These are phyloP conservation scores for Engraulis encrasicolus DNA, from an alignment of 2,113 vertebrate genomes.

Conservation along the genomic window DNA sequence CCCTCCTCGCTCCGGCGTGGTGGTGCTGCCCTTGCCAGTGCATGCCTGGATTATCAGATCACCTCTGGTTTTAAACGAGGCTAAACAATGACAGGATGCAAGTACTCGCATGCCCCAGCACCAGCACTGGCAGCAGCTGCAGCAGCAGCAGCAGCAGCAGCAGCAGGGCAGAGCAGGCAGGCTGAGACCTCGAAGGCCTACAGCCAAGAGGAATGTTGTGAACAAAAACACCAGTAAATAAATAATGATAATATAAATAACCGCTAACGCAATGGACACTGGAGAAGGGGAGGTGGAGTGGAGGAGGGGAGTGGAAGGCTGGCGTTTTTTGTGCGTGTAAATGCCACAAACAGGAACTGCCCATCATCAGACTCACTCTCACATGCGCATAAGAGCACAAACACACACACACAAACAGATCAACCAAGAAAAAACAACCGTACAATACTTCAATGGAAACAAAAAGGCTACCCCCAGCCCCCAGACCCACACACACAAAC, in stretches of 20 bases:
- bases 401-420: background rate
- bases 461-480: too few species aligned
- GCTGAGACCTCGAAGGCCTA: background rate
- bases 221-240: background rate
- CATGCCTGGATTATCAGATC: conserved; percentile 19
- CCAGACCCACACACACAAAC: background rate
- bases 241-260: background rate
- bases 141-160: conserved; percentile 1
- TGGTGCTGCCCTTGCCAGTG: background rate
- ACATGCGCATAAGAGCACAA: background rate
- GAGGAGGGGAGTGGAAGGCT: too few species aligned
- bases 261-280: background rate
- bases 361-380: background rate
- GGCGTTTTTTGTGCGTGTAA: background rate
- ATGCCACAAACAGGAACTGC: background rate
- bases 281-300: too few species aligned
- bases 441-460: background rate
- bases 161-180: conserved; percentile 35
- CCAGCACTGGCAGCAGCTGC: conserved; percentile 14
- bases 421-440: background rate
- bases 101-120: conserved; percentile 5
- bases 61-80: conserved; percentile 13
- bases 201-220: background rate
- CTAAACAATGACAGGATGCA: conserved; percentile 48
- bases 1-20: too few species aligned